Evolutionary conservation across 2,113 vertebrate species (phyloP).

Genomic region (Scalopus aquaticus): DNA sequence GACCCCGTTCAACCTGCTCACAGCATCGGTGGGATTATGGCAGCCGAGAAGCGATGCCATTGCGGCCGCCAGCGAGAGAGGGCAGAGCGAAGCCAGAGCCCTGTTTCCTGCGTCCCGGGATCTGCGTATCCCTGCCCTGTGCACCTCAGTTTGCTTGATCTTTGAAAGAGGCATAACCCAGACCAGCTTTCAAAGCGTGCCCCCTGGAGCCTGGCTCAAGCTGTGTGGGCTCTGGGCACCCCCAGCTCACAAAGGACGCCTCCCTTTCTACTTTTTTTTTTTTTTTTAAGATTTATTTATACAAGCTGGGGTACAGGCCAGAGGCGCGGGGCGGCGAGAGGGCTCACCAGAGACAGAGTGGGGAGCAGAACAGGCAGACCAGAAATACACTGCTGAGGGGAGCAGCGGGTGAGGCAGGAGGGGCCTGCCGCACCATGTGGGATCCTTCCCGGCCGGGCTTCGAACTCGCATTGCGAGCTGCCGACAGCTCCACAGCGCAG

Average conservation of each 20-base stretch:
- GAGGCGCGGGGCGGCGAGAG: too few species aligned
- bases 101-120: fast-evolving
- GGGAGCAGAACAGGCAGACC: too few species aligned
- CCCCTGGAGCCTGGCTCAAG: not conserved
- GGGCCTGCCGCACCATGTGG: too few species aligned
- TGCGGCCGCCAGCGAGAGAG: not conserved
- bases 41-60: not conserved
- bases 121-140: not conserved
- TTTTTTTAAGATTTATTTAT: too few species aligned
- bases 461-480: too few species aligned
- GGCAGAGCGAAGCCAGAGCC: not conserved
- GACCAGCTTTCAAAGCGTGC: not conserved
- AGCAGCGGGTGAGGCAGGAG: too few species aligned
- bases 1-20: not conserved
- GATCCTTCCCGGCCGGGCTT: too few species aligned
- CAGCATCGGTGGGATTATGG: not conserved
- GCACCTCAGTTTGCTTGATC: not conserved
- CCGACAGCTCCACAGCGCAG: too few species aligned
- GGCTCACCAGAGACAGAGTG: too few species aligned
- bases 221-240: not conserved
- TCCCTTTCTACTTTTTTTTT: not conserved
- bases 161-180: not conserved
- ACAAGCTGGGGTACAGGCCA: too few species aligned
- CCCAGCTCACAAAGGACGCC: not conserved
- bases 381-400: too few species aligned